Base-by-base conservation (phyloP, 2,888 invertebrate species). In the Cataglyphis cursor region DNA sequence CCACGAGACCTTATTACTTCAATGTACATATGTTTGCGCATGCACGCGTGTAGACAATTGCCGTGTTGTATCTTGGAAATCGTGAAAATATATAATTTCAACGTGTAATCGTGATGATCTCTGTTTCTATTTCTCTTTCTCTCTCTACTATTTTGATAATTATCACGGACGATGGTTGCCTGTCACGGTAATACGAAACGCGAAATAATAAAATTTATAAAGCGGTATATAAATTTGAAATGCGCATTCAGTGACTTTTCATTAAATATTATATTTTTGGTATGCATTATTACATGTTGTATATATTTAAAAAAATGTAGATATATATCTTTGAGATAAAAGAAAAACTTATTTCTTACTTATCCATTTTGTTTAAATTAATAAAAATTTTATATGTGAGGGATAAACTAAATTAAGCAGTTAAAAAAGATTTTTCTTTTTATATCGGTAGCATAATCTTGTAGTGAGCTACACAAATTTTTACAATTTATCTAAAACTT, bases 41-140 rank as follows among this genome's bases (percentile, higher is more conserved):
- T n/a, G 44, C 61, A 51, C 73, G 44, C 61, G n/a, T 73, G 59
- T 62, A 70, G 35, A 73, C 61, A 35, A 61, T 57, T 21, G 15
- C 18, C 10, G 21, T 41, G 51, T 12, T 41, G 18, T 57, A 54
- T 64, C 64, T 41, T 65, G 0, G 41, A 41, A 74, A 81, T 74
- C 12, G 51, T 38, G 74, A 41, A 74, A 73, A 75, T 65, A 54
- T 66, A 66, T 76, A 76, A 66, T 68, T 66, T 68, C 41, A 57
- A 57, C 18, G 31, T 21, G 68, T 57, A 78, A 78, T 78, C 59
- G 44, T 41, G 54, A 28, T 35, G 41, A 9, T 28, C 15, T 54
- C 68, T 68, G 10, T 54, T n/a, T 31, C 6, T 21, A 15, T 28
- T n/a, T 64, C 3, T 31, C 74, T 28, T n/a, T 48, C 10, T 6